A percentile compares a stretch with the other conserved stretches of the same genome.
Conservation (phyloP, 2,888 invertebrate species). For the Drosophila incognita region DNA sequence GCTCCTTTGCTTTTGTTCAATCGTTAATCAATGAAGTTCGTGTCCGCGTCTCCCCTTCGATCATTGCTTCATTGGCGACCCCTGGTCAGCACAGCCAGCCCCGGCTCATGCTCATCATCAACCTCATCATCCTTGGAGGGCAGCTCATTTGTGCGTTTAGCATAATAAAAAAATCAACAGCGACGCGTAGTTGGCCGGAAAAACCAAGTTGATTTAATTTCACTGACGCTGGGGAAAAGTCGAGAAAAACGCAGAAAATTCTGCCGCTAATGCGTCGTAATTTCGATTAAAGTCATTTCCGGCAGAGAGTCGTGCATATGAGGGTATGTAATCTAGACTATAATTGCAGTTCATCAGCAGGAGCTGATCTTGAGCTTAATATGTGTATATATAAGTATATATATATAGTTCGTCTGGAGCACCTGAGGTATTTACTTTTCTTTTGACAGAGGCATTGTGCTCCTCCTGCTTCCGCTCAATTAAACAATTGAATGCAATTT, state of each 20-base stretch:
- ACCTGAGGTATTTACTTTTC: slow-evolving; percentile 29
- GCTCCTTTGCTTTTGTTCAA: slow-evolving; percentile 50
- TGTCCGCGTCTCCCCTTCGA: slow-evolving; percentile 38
- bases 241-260: slow-evolving; percentile 23
- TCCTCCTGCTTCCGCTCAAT: slow-evolving; percentile 71
- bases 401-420: slow-evolving; percentile 10
- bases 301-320: slow-evolving; percentile 44
- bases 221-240: slow-evolving; percentile 48
- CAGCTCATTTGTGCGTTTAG: slow-evolving; percentile 76
- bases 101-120: slow-evolving; percentile 18
- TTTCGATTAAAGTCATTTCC: slow-evolving; percentile 80
- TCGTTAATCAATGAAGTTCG: slow-evolving; percentile 79
- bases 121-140: slow-evolving; percentile 5
- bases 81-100: slow-evolving; percentile 58
- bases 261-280: slow-evolving; percentile 75
- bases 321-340: slow-evolving; percentile 32
- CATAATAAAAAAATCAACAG: slow-evolving; percentile 75
- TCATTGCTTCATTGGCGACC: slow-evolving; percentile 36
- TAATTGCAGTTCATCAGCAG: slow-evolving; percentile 81
- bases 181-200: slow-evolving; percentile 63
- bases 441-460: slow-evolving; percentile 3
- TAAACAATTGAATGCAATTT: slow-evolving; percentile 76
- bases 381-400: not conserved
- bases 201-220: slow-evolving; percentile 76
- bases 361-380: slow-evolving; percentile 1